Base-by-base conservation (phyloP, 2,888 invertebrate genomes). In the Mythimna ferrago region DNA sequence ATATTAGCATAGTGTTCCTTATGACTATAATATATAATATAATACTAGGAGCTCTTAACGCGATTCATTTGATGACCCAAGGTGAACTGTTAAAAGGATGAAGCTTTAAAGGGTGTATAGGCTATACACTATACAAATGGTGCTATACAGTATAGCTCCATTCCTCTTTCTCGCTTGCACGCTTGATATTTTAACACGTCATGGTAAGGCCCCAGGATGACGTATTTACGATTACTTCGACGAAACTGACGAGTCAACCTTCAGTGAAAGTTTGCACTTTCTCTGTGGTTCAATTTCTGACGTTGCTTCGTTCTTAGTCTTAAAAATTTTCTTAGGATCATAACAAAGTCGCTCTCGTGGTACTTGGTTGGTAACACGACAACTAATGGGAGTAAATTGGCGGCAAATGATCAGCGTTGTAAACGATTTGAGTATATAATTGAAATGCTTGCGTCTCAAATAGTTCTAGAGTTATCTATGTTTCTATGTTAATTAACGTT, bases 261-360 rank as follows among this genome's bases (percentile, higher is more conserved):
- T 76, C 10, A 72, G 81, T 66, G 81, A 80, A 76, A 80, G 81
- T 69, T 44, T 26, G 10, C 35, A 76, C 66, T 72, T 70, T 74
- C 61, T 68, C 56, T 11, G 21, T 21, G n/a, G 41, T 56, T 11
- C 54, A 48, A 61, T 57, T n/a, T 32, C 35, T 80, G 48, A 51
- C 67, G 21, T 41, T n/a, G 41, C 53, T 54, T 41, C 48, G 32
- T 57, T 69, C 5, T 19, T 53, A 21, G 21, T 53, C 35, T n/a
- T 65, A 51, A 41, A 48, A 63, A 44, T 56, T 44, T 51, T 67
- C 14, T 74, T 32, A 14, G 35, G 35, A 26, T 32, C 19, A 44
- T 16, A 57, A 21, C 64, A 26, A 19, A 56, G 35, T 44, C 7
- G 14, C 11, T 44, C 32, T 53, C 51, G 19, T 51, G 26, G 53